Percentiles rank a stretch among this genome's conserved stretches.
phyloP scores from a whole-genome alignment of 2,113 vertebrate species.

The Isurus oxyrinchus region DNA sequence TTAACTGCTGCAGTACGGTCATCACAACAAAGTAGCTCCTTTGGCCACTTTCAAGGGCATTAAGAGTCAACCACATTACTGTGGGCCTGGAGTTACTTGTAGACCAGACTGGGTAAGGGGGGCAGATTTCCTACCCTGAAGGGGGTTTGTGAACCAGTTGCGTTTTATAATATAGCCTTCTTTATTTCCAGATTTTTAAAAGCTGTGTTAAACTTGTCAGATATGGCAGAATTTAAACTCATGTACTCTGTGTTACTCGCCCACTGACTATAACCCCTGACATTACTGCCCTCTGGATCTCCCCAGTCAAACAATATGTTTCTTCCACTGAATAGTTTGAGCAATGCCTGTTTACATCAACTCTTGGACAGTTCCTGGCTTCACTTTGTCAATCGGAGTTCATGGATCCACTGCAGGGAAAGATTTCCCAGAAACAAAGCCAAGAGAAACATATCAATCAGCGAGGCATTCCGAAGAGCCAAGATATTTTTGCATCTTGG shows the following conservation, averaged over 20 bases:
- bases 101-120: too few species aligned
- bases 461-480: not conserved
- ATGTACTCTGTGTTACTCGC: not conserved
- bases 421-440: not conserved
- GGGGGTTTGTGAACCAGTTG: too few species aligned
- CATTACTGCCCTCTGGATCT: not conserved
- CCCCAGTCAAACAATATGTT: not conserved
- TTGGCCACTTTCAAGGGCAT: too few species aligned
- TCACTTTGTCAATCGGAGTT: not conserved
- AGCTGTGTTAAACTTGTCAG: not conserved
- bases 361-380: not conserved
- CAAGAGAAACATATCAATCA: not conserved
- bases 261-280: not conserved
- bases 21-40: too few species aligned
- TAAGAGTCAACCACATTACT: too few species aligned
- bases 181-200: not conserved
- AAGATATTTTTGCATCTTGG: too few species aligned
- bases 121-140: too few species aligned
- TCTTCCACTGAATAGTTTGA: not conserved
- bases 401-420: not conserved
- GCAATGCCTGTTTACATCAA: not conserved
- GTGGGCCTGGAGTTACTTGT: too few species aligned
- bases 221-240: not conserved
- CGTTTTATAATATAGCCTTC: not conserved
- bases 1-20: too few species aligned